Base-by-base conservation (phyloP, 2,888 invertebrate species). In the Strigamia transsilvanica region DNA sequence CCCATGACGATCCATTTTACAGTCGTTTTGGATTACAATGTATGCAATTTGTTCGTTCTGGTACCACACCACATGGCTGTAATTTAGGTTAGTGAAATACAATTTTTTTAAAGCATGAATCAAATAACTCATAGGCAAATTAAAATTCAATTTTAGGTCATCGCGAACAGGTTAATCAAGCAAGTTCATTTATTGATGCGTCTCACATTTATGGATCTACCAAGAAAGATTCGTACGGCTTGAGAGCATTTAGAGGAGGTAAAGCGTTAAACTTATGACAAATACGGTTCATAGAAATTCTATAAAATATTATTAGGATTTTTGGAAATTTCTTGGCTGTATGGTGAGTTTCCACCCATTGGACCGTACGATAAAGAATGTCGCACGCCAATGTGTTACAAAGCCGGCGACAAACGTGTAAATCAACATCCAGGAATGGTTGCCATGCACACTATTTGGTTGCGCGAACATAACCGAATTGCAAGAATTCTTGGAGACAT, bases 121-220 rank as follows among this genome's bases (percentile, higher is more conserved):
- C 32, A 3, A 73, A 73, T 73, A 32, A 32, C 32, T 10, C 13
- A 15, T 13, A 7, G 12, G 73, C 10, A 51, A 51, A 18, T 7
- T 41, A n/a, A 38, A 38, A 18, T n/a, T 56, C 15, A 13, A 21
- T 82, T 61, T 41, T 42, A 83, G 83, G 83, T 21, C 83, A 82
- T 6, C 80, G 85, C n/a, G 84, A 85, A 81, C 85, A 85, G 79
- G 83, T 85, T 77, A 85, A 84, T 77, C 84, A 84, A 56, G 79
- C 84, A 23, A 84, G 84, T n/a, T 83, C 84, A 0, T 85, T 84
- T 80, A 83, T 85, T 9, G 85, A 85, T 66, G 85, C 84, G 5
- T 85, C 85, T 18, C 80, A 84, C 27, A 83, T 85, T 15, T 85
- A 85, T 38, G 85, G 85, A 10, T 13, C 23, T n/a, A 81, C 81